Base-by-base conservation (phyloP, 2,888 invertebrate species). In the Andricus quercusramuli region DNA sequence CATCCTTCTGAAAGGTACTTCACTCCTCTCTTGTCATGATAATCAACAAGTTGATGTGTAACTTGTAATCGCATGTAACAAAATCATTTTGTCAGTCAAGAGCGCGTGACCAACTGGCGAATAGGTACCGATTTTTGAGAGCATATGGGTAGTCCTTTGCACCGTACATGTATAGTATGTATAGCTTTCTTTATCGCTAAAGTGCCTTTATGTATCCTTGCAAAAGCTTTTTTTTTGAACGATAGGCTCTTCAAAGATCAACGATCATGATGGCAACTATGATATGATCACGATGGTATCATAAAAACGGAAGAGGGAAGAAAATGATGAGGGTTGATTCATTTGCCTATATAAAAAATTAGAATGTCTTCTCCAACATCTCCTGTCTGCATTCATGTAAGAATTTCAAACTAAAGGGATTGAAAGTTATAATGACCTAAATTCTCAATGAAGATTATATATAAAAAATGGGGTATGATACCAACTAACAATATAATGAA, bases 61-160 rank as follows among this genome's bases (percentile, higher is more conserved):
- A 85, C 86, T 87, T 80, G 80, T 85, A 83, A 86, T 88, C 84
- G 85, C 77, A 22, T 78, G 78, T 78, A 86, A 86, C 86, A 87
- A 87, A 87, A 84, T 84, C 80, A 83, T 84, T 86, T 86, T 85
- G 78, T 79, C 77, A 79, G 82, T 83, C 77, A 82, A 86, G 82
- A 85, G 86, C 81, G 81, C 78, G 81, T 80, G 88, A 86, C 90
- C 91, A 90, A 90, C 90, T 91, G 90, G 87, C 87, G 82, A 80
- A 79, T 59, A 78, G 78, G 77, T 83, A 83, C 84, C 83, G 79
- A 77, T 78, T 82, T 82, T 85, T 84, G 79, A 68, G 78, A 83
- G 84, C 84, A 85, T 84, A 86, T 85, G 87, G 80, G 84, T 79
- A 81, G 82, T 80, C 80, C 82, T 84, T 81, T 82, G 84, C 82